Conservation (phyloP, 1,140 invertebrate genomes). For the Tetranychus urticae region DNA sequence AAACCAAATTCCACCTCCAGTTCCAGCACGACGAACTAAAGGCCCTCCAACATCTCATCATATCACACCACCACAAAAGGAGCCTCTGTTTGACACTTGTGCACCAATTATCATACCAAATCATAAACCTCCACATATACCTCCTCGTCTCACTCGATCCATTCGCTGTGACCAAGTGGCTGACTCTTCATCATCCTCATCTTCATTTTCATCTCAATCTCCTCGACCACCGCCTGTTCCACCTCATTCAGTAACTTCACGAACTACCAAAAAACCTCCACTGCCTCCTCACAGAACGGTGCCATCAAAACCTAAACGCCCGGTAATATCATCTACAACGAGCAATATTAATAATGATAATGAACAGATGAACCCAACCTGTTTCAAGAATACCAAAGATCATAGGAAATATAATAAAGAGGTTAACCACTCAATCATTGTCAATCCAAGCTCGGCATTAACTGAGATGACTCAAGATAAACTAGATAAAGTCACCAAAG, state of each 20-base stretch:
- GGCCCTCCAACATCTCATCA: background rate
- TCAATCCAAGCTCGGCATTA: background rate
- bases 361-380: too few relatives aligned
- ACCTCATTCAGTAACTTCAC: background rate
- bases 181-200: too few relatives aligned
- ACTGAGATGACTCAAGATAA: constrained; percentile 2
- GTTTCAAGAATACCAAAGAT: background rate
- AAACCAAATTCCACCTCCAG: background rate
- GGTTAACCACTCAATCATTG: background rate
- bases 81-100: background rate
- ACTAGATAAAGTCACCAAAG: constrained; percentile 18
- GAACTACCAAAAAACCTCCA: constrained; percentile 7
- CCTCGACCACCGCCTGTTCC: background rate
- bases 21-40: background rate
- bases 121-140: constrained; percentile 57
- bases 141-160: constrained; percentile 42
- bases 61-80: background rate
- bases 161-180: too few relatives aligned
- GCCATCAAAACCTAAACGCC: too few relatives aligned
- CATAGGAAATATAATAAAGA: constrained; percentile 3
- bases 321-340: background rate
- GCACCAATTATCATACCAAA: constrained; percentile 16
- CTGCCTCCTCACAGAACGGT: constrained; percentile 16
- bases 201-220: background rate
- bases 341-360: background rate